Evolutionary conservation across 2,888 invertebrate genomes (phyloP).

Genomic region (Marronus borbonicus): DNA sequence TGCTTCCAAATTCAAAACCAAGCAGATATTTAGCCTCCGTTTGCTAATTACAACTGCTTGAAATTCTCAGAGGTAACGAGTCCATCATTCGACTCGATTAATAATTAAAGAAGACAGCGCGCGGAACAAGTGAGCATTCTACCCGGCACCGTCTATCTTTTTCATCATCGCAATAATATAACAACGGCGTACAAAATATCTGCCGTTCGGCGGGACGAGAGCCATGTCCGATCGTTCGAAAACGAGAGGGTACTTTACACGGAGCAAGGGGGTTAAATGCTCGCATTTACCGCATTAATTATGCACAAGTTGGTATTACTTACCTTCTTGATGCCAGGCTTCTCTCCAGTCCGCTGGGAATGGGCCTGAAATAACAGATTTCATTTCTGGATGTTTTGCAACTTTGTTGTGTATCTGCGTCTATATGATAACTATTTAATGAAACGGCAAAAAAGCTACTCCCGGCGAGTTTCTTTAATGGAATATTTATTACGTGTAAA

Average conservation of each 20-base stretch:
- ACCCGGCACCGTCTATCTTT: not conserved
- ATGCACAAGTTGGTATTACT: constrained; percentile 63
- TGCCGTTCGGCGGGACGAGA: constrained; percentile 42
- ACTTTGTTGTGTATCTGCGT: constrained; percentile 43
- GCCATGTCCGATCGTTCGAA: constrained; percentile 25
- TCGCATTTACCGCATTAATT: constrained; percentile 53
- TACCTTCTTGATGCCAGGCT: constrained; percentile 71
- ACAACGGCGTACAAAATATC: constrained; percentile 62
- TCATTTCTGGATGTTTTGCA: constrained; percentile 43
- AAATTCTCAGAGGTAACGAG: constrained; percentile 59
- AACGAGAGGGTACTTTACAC: constrained; percentile 58
- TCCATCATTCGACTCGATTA: constrained; percentile 66
- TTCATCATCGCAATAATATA: constrained; percentile 47
- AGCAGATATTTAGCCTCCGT: not conserved
- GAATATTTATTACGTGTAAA: constrained; percentile 12
- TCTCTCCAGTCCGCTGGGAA: constrained; percentile 70
- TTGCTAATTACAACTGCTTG: constrained; percentile 28
- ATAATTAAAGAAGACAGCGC: constrained; percentile 62
- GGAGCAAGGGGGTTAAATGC: constrained; percentile 64
- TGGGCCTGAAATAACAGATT: constrained; percentile 64
- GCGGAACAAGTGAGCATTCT: constrained; percentile 51
- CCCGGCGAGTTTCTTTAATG: constrained; percentile 1
- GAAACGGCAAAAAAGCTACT: constrained; percentile 21
- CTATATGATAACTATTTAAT: constrained; percentile 37
- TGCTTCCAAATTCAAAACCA: not conserved